A percentile compares a stretch with the other conserved stretches of the same genome.
Evolutionary conservation across 2,888 invertebrate species (phyloP).

Genomic region (Vanessa cardui): DNA sequence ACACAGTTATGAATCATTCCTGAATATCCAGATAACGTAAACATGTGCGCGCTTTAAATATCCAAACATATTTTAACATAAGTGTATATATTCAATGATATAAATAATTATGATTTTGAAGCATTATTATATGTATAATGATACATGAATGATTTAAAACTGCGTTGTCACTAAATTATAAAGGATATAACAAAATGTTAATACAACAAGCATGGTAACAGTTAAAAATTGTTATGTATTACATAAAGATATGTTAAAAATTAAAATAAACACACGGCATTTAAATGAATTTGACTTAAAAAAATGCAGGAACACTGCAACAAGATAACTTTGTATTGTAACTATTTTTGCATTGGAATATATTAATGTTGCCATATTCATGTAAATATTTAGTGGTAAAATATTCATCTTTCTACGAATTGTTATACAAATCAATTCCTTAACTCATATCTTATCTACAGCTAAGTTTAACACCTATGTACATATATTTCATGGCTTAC

Average conservation of each 20-base stretch:
- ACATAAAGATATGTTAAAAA: background rate
- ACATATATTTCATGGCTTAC: conserved; percentile 13
- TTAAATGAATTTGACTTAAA: background rate
- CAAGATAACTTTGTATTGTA: background rate
- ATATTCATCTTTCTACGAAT: background rate
- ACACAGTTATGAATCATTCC: conserved; percentile 6
- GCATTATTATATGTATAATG: background rate
- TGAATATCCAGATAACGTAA: background rate
- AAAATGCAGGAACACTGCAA: background rate
- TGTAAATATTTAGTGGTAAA: background rate
- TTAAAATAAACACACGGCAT: background rate
- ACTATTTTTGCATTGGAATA: background rate
- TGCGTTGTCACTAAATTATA: conserved; percentile 1
- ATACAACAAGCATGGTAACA: conserved; percentile 9
- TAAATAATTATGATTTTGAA: background rate
- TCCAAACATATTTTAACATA: background rate
- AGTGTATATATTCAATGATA: background rate
- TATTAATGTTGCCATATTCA: background rate
- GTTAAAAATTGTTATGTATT: conserved; percentile 4
- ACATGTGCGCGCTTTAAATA: background rate
- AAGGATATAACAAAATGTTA: conserved; percentile 7
- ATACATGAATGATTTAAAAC: conserved; percentile 6
- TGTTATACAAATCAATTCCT: conserved; percentile 15
- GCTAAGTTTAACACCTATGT: conserved; percentile 15
- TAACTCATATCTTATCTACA: background rate